Evolutionary conservation across 2,113 vertebrate species (phyloP), one percentile per base, ranked within the genome.

Genomic region (Donacobius atricapilla): DNA sequence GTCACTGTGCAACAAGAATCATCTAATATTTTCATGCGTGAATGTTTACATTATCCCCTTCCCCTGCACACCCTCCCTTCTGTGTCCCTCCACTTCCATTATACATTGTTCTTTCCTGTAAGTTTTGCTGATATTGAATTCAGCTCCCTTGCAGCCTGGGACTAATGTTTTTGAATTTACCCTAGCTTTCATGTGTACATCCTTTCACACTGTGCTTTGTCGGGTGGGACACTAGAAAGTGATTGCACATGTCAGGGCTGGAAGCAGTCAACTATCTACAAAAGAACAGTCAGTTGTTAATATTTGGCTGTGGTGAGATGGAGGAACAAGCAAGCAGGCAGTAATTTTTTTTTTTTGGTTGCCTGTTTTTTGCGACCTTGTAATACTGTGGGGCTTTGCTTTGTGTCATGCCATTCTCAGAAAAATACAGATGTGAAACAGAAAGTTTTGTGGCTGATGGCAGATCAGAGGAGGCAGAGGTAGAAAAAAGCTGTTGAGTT

Each of bases 1-100:
- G 96, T 97, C 94, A 97, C 97, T 97, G 97, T 97, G 97, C 95
- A 97, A 94, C 92, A 87, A 93, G 81, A 98, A 84, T 87, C 30
- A 87, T 76, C 63, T 89, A 84, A 93, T 93, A 95, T 95, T 85
- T 95, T 89, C n/a, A 81, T 72, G 77, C 7, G 57, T 86, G 89
- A 80, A 58, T 86, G 85, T 95, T 94, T 93, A 90, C 0, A 5
- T 89, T 94, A 61, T 89, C 72, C 70, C 85, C 82, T 92, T 87
- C 91, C 77, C 78, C 87, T 72, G 58, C 54, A 80, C 22, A 2
- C 79, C 71, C 79, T 94, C 86, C 68, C 51, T 20, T 70, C 72
- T 13, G 15, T 65, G 28, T 63, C 91, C 70, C 80, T 78, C 66
- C 72, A 44, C 70, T 76, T 90, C 76, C 58, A 89, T 94, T 64